phyloP scores from a whole-genome alignment of 2,888 invertebrate genomes.

The Romanomermis culicivorax region DNA sequence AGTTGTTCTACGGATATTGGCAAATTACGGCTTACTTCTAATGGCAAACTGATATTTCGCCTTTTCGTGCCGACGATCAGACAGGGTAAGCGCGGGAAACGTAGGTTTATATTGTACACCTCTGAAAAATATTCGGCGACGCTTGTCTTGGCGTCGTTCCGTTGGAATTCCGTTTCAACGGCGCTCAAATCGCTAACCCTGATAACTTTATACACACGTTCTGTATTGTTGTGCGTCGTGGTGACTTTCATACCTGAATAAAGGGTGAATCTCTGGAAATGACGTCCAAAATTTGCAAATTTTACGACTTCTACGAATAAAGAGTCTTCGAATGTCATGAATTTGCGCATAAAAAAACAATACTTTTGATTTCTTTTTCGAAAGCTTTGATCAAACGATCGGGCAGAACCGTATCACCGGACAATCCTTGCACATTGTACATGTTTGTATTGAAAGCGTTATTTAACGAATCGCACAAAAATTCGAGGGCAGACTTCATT shows the following conservation, averaged over 20 bases:
- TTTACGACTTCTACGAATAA: too few species aligned
- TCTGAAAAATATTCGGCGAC: neutral
- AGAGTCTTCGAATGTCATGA: too few species aligned
- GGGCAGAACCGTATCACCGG: too few species aligned
- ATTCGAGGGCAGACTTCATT: conserved; percentile 41
- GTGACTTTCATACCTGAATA: too few species aligned
- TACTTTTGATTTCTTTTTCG: too few species aligned
- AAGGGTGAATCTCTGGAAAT: too few species aligned
- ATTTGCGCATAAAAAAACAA: too few species aligned
- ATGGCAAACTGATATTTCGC: neutral
- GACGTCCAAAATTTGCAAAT: too few species aligned
- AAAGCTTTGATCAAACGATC: too few species aligned
- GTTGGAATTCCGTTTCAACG: neutral
- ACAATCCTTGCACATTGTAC: neutral
- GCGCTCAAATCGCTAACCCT: neutral
- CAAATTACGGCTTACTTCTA: neutral
- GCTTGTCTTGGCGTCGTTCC: neutral
- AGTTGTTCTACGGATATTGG: too few species aligned
- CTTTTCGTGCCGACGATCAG: neutral
- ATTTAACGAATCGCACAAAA: neutral
- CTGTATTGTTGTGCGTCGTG: neutral
- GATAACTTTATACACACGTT: neutral
- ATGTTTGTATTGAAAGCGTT: neutral
- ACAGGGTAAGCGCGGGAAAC: neutral
- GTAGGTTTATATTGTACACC: neutral